Conservation (phyloP, 2,888 invertebrate species). For the Zhuqinia jingwanae region DNA sequence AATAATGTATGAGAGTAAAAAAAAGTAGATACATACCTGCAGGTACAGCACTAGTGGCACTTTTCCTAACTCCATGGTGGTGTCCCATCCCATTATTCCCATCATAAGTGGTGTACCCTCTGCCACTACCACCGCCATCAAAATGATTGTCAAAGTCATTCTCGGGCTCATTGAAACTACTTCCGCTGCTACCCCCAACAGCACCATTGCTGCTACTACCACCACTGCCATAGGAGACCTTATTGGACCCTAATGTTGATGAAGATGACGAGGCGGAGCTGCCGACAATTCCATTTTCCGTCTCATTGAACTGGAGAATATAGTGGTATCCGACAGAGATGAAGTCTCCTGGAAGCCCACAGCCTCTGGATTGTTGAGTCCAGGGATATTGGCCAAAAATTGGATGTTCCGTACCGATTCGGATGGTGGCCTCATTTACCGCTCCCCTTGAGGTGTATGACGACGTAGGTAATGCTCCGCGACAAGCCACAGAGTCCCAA, state of each 20-base stretch:
- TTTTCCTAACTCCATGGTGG: slow-evolving; percentile 43
- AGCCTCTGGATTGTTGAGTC: slow-evolving; percentile 85
- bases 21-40: slow-evolving; percentile 76
- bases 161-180: slow-evolving; percentile 68
- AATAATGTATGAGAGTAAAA: too few species aligned
- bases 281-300: slow-evolving; percentile 76
- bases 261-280: slow-evolving; percentile 64
- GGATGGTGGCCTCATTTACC: slow-evolving; percentile 82
- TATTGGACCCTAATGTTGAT: slow-evolving; percentile 50
- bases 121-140: slow-evolving; percentile 40
- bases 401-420: slow-evolving; percentile 83
- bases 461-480: slow-evolving; percentile 80
- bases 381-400: slow-evolving; percentile 83
- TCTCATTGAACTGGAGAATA: slow-evolving; percentile 79
- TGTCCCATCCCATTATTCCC: slow-evolving; percentile 66
- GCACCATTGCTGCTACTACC: neutral
- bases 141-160: slow-evolving; percentile 70
- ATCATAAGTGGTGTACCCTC: slow-evolving; percentile 49
- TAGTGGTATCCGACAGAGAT: slow-evolving; percentile 82
- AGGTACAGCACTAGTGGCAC: slow-evolving; percentile 64
- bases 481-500: slow-evolving; percentile 82
- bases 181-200: slow-evolving; percentile 49
- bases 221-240: slow-evolving; percentile 34
- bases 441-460: slow-evolving; percentile 82
- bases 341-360: slow-evolving; percentile 84